These are phyloP conservation scores for Jordanella pulchra DNA, from an alignment of 2,797 vertebrate species.

Conservation along the genomic window DNA sequence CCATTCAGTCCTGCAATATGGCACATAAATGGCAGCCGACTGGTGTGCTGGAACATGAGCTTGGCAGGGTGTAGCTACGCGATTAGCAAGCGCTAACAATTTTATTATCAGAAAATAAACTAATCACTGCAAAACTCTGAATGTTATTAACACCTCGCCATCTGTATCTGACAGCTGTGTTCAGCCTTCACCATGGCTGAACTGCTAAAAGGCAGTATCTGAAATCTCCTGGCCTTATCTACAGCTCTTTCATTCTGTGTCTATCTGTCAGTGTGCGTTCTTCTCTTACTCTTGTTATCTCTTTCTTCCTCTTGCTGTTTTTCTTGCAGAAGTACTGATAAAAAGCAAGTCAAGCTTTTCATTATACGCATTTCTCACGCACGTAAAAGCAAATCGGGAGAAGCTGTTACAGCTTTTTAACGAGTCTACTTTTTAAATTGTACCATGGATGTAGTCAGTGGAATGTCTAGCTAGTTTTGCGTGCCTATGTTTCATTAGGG, in stretches of 20 bases:
- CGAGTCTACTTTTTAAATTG: conserved; percentile 13
- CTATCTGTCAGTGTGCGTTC: conserved; percentile 31
- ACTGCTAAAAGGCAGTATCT: conserved; percentile 70
- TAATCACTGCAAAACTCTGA: conserved; percentile 75
- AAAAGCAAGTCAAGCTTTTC: conserved; percentile 15
- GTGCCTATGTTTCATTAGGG: conserved; percentile 38
- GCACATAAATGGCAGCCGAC: conserved; percentile 64
- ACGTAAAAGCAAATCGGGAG: conserved; percentile 10
- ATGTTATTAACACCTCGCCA: conserved; percentile 79
- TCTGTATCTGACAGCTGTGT: conserved; percentile 79
- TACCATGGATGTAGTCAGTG: not conserved
- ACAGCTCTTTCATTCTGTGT: conserved; percentile 41
- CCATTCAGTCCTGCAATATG: conserved; percentile 50
- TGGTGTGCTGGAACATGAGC: conserved; percentile 62
- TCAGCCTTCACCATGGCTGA: conserved; percentile 69
- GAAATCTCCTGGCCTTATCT: conserved; percentile 64
- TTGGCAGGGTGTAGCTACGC: conserved; percentile 72
- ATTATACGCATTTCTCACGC: conserved; percentile 15
- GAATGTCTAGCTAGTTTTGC: conserved; percentile 26
- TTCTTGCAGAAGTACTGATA: conserved; percentile 48
- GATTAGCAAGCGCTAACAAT: conserved; percentile 81
- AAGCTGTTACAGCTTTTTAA: conserved; percentile 2
- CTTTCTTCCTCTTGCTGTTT: conserved; percentile 26
- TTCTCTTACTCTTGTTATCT: conserved; percentile 28
- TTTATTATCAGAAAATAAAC: conserved; percentile 84